phyloP scores from a whole-genome alignment of 1,140 invertebrate genomes.

The Mercenaria mercenaria region DNA sequence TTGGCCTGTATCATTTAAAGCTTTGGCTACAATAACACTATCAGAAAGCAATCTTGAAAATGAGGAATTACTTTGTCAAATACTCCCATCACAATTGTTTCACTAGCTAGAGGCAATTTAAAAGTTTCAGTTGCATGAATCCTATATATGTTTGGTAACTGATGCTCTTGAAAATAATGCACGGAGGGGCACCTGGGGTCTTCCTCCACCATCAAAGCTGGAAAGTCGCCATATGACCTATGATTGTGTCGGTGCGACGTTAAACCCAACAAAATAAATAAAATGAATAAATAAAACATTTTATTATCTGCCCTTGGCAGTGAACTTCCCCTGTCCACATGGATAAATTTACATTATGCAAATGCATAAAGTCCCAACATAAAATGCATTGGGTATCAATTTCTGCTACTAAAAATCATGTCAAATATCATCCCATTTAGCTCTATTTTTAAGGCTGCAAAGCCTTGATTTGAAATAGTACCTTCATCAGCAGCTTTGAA shows the following conservation, averaged over 20 bases:
- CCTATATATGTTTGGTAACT: not conserved
- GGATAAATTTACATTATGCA: not conserved
- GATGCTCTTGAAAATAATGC: too few relatives aligned
- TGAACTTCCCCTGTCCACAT: not conserved
- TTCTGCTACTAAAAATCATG: constrained; percentile 2
- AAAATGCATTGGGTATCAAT: not conserved
- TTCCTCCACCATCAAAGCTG: too few relatives aligned
- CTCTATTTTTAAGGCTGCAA: not conserved
- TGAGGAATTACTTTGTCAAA: not conserved
- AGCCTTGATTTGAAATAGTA: not conserved
- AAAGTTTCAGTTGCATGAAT: not conserved
- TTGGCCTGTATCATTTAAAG: not conserved
- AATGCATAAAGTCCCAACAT: constrained; percentile 5
- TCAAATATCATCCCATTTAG: not conserved
- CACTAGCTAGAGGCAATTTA: not conserved
- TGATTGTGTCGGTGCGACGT: too few relatives aligned
- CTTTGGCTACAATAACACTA: not conserved
- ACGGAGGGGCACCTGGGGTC: too few relatives aligned
- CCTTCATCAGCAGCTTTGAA: not conserved
- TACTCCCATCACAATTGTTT: not conserved
- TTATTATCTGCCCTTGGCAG: not conserved
- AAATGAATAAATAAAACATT: too few relatives aligned
- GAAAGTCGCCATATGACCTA: too few relatives aligned
- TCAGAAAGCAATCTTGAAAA: constrained; percentile 4
- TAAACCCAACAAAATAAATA: too few relatives aligned